Percentiles rank a stretch among this genome's conserved stretches.
These are phyloP conservation scores for Ctenicera cuprea DNA, from an alignment of 2,888 invertebrate genomes.

Conservation along the genomic window DNA sequence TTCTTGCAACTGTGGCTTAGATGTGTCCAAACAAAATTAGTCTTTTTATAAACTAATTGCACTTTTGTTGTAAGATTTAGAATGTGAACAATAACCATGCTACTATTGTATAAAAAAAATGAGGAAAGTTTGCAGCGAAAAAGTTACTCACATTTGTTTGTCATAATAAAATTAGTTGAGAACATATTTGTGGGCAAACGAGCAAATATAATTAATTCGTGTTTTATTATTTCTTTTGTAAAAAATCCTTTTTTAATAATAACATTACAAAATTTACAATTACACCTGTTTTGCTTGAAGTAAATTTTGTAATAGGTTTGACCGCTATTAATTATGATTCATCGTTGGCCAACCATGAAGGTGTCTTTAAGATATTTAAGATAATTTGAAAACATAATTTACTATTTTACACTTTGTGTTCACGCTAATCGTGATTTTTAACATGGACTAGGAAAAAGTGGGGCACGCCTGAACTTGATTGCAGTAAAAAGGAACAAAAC, in stretches of 20 bases:
- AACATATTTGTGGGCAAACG: not conserved
- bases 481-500: too few relatives aligned
- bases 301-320: not conserved
- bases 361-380: not conserved
- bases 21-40: conserved; percentile 8
- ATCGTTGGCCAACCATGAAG: conserved; percentile 6
- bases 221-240: not conserved
- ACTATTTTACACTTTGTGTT: too few relatives aligned
- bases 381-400: not conserved
- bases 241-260: too few relatives aligned
- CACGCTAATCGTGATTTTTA: too few relatives aligned
- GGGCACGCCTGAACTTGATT: too few relatives aligned
- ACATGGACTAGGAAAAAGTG: too few relatives aligned
- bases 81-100: too few relatives aligned
- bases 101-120: too few relatives aligned
- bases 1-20: not conserved
- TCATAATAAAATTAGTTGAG: not conserved
- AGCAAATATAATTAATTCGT: not conserved
- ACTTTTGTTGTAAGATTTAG: not conserved
- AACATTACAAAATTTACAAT: not conserved
- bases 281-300: not conserved
- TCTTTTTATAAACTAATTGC: not conserved
- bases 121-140: not conserved
- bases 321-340: not conserved
- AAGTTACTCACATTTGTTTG: not conserved